phyloP scores from a whole-genome alignment of 2,113 vertebrate species.

The Hydrolagus affinis region DNA sequence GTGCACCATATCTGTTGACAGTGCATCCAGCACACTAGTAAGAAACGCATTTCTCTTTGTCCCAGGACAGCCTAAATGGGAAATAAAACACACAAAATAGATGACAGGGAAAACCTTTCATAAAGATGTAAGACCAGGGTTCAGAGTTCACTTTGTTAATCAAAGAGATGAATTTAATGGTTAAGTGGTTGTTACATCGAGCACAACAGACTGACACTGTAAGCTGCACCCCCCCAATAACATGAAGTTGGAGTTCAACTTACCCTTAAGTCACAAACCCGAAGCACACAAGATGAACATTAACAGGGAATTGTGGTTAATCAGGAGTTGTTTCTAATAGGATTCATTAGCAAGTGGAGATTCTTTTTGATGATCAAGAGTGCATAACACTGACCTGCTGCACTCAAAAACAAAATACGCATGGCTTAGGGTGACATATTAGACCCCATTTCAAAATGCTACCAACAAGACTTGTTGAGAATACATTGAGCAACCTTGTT shows the following conservation, averaged over 20 bases:
- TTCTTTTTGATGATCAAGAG: too few species aligned
- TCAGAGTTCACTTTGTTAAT: not conserved
- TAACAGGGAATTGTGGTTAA: too few species aligned
- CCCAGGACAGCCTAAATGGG: slow-evolving; percentile 79
- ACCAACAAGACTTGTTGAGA: not conserved
- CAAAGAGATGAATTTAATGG: slow-evolving; percentile 6
- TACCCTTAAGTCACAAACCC: too few species aligned
- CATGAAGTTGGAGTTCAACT: not conserved
- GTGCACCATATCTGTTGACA: slow-evolving; percentile 95
- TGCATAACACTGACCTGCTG: too few species aligned
- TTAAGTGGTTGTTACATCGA: slow-evolving; percentile 22
- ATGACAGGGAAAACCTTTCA: not conserved
- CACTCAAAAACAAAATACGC: too few species aligned
- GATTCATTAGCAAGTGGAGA: too few species aligned
- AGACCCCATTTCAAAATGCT: too few species aligned
- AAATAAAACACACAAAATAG: slow-evolving; percentile 30
- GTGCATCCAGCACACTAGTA: slow-evolving; percentile 85
- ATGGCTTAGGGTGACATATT: too few species aligned
- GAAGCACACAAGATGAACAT: too few species aligned
- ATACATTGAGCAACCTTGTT: slow-evolving; percentile 9
- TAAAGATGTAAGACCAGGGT: not conserved
- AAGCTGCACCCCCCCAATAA: not conserved
- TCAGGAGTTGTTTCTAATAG: too few species aligned
- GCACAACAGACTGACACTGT: not conserved
- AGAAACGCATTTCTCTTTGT: slow-evolving; percentile 91